Conservation (phyloP, 2,113 vertebrate species). For the Garra rufa region DNA sequence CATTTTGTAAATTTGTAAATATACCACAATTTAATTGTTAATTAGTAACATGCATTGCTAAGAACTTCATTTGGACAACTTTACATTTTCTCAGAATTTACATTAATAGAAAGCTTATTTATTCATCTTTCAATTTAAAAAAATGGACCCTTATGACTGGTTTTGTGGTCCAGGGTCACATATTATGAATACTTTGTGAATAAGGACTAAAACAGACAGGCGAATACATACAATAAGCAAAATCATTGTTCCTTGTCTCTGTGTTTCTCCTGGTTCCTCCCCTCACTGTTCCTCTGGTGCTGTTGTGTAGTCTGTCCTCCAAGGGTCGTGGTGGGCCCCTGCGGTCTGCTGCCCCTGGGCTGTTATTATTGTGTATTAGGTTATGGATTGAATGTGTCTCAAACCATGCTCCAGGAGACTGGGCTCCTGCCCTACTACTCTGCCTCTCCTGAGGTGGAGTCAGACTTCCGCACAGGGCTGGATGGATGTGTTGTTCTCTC, state of each 20-base stretch:
- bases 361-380: slow-evolving; percentile 71
- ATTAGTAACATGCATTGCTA: no score
- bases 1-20: no score
- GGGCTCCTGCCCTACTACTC: slow-evolving; percentile 62
- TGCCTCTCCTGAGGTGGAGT: slow-evolving; percentile 71
- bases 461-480: slow-evolving; percentile 78
- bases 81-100: no score
- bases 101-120: no score
- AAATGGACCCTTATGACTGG: no score
- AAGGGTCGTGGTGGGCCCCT: slow-evolving; percentile 59
- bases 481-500: slow-evolving; percentile 84
- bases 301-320: slow-evolving; percentile 66
- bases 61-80: no score
- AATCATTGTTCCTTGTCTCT: slow-evolving; percentile 66
- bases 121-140: no score
- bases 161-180: no score
- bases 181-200: not conserved
- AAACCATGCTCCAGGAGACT: slow-evolving; percentile 69
- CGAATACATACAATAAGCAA: slow-evolving; percentile 66
- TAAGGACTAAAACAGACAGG: not conserved
- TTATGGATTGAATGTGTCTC: slow-evolving; percentile 70
- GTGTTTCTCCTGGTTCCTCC: slow-evolving; percentile 66
- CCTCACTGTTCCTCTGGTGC: slow-evolving; percentile 60
- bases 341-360: slow-evolving; percentile 64
- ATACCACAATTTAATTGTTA: no score